Evolutionary conservation across 37 sponge, comb jelly and placozoan species (phyloP).

Genomic region (Crambe crambe): DNA sequence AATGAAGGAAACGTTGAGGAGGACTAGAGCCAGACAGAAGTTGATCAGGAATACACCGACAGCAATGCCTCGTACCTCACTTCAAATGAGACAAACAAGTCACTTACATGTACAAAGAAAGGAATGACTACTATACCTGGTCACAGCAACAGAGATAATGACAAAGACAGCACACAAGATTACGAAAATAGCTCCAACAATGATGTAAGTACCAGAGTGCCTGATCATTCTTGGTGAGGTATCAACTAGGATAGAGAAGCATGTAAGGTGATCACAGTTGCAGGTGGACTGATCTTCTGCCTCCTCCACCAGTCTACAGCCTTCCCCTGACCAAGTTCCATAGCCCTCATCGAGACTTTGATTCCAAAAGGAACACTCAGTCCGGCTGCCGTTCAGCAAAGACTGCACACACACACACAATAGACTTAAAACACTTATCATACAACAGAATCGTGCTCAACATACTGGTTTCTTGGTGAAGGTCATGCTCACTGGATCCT

Average conservation of each 20-base stretch:
- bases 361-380: slow-evolving; percentile 57
- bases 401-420: not conserved
- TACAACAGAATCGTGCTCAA: too few species aligned
- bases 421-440: not conserved
- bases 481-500: slow-evolving; percentile 6
- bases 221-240: too few species aligned
- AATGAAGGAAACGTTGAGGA: slow-evolving; percentile 15
- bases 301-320: slow-evolving; percentile 18
- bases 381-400: not conserved
- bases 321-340: slow-evolving; percentile 56
- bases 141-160: not conserved
- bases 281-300: slow-evolving; percentile 5
- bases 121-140: too few species aligned
- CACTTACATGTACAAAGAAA: not conserved
- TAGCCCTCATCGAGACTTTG: slow-evolving; percentile 33
- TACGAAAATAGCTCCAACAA: not conserved
- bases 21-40: not conserved
- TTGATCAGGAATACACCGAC: slow-evolving; percentile 31
- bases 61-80: not conserved
- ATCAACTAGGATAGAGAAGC: slow-evolving; percentile 22
- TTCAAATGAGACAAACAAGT: not conserved
- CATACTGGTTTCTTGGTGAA: slow-evolving; percentile 20
- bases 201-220: not conserved
- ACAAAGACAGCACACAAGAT: too few species aligned
- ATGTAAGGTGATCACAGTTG: slow-evolving; percentile 45